Base-by-base conservation (phyloP, 2,113 vertebrate species). In the Arenaria interpres region DNA sequence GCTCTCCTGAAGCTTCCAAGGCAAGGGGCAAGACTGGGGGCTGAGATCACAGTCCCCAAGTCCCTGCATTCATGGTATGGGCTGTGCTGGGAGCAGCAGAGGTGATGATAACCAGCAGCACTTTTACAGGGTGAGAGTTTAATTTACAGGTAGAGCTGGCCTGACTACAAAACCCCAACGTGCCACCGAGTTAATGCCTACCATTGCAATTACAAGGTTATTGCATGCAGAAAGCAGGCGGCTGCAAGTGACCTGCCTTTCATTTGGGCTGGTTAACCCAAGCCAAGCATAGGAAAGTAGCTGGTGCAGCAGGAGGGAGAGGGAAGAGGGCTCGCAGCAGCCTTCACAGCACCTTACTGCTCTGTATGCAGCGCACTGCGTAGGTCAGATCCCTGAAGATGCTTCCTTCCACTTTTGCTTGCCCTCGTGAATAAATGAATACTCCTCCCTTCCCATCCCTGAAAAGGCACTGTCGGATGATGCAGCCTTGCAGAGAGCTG, bases 391-490 rank as follows among this genome's bases (percentile, higher is more conserved):
- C 97, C 77, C 98, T 98, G 94, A 99, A 99, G 92, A 99, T 66
- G 67, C 98, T 99, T 57, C 97, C 98, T 93, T 99, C 99, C 97
- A 99, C 96, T 66, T 98, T 98, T 86, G 98, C 99, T 85, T 99
- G 98, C 37, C 98, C 98, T 1, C 97, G 97, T 60, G 98, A 99
- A 57, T 97, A 99, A 88, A 99, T 92, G 51, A 99, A 98, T 53
- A 99, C 97, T 1, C 99, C 99, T 14, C 99, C 99, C 85, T 99
- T 99, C 5, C 98, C 98, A 0, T 99, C 98, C 46, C 98, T 98
- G 96, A 99, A 99, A 81, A 99, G 98, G 97, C 99, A 99, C 85
- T 98, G 98, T 51, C 96, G 97, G 92, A 99, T 78, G 54, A 99
- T 90, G 95, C 99, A 99, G 93, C 99, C 98, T 80, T 98, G 98